Evolutionary conservation across 2,113 vertebrate genomes (phyloP), one percentile per base, ranked within the genome.

Genomic region (Pseudorectes ferrugineus): DNA sequence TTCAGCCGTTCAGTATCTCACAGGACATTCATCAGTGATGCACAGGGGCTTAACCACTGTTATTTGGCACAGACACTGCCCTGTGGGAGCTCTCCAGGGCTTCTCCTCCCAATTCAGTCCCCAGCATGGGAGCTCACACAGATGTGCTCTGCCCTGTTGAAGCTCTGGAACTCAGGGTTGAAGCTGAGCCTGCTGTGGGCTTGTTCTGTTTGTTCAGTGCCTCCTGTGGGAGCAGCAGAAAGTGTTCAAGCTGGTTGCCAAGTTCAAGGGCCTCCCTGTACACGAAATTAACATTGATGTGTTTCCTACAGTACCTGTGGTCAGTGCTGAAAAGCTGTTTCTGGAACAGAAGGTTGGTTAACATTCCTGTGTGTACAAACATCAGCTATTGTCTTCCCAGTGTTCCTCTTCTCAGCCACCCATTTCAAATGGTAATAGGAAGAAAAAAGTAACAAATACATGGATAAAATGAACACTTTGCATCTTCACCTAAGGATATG

Each of bases 81-180:
- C 51, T 14, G 2, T 17, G n/a, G 40, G 20, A 83, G 29, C 29
- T 66, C 35, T 38, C 58, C 38, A 2, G 8, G 38, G 5, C 38
- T 73, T 42, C 71, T 84, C 11, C 77, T 40, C 19, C 21, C 43
- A n/a, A 7, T 7, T 54, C 48, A 11, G 9, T 6, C 63, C 40
- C 36, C 65, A 63, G 29, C 13, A 11, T 1, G 3, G 49, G 20
- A 51, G 24, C 10, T 46, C 42, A 49, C 4, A 3, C 0, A 0
- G 12, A 19, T 31, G 14, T 2, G 31, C 26, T 54, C 31, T 51
- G 24, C 11, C 11, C 21, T 1, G 0, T 3, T 14, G 13, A n/a
- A 38, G 16, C 22, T 70, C 59, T 70, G 43, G 36, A 46, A 13
- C 33, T n/a, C 1, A 0, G 23, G 31, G 33, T 36, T 71, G 85